Evolutionary conservation across 1,140 invertebrate species (phyloP), one percentile per base, ranked within the genome.

Genomic region (Drosophila pectinifera): DNA sequence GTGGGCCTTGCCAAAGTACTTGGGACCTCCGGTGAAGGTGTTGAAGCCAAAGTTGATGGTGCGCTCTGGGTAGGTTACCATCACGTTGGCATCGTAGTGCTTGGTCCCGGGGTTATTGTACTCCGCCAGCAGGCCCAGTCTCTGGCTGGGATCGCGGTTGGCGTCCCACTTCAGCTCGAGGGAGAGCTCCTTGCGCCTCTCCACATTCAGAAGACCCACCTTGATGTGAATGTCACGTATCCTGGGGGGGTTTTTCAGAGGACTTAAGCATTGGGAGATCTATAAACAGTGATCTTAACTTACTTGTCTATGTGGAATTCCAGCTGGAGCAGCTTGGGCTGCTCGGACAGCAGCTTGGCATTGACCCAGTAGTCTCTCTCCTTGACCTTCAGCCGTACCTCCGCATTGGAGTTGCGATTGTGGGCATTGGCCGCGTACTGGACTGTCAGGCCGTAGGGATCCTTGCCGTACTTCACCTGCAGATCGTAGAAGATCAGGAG

Each of bases 91-190:
- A 42, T 93, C 94, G 39, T 95, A 93, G 70, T 96, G 94, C 77
- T 94, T 94, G 10, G 92, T 68, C 1, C 93, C 93, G 16, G 92
- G 79, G 69, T 92, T 92, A 20, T 92, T 90, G 36, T 92, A 92
- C 72, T 85, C 64, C 0, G 51, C 58, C 14, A 81, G 68, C 3
- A 81, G 82, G 0, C 81, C 82, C 16, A 92, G 63, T 46, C 84
- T 95, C 78, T 96, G 94, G 41, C 94, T 94, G 0, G 96, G 96
- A 93, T 97, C 96, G 10, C 96, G 93, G 92, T 96, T 97, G 0
- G 95, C 95, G 81, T 97, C 96, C 96, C 96, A 97, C 77, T 96
- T 96, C 0, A 97, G 80, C 62, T 96, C 95, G 0, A 96, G 90
- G 1, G 94, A 95, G 4, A 95, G 92, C 54, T 95, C 94, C 79